These are phyloP conservation scores for Protomyctophum bolini DNA, from an alignment of 2,113 vertebrate species.

Conservation along the genomic window DNA sequence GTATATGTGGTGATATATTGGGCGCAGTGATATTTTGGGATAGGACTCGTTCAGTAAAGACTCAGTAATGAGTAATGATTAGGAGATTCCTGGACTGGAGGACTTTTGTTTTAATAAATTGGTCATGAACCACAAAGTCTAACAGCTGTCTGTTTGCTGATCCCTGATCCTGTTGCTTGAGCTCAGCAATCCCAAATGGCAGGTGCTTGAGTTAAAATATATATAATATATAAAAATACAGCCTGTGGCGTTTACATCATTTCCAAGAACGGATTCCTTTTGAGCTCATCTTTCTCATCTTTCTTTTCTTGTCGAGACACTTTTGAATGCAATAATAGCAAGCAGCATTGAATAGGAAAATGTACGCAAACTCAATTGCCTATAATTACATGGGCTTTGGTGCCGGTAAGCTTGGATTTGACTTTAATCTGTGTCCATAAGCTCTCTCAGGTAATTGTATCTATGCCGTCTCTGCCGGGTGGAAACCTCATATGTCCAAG, in stretches of 20 bases:
- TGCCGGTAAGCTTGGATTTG: not conserved
- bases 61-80: too few species aligned
- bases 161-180: conserved; percentile 1
- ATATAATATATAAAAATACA: conserved; percentile 34
- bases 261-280: conserved; percentile 23
- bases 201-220: conserved; percentile 34
- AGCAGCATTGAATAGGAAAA: conserved; percentile 5
- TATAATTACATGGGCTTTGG: not conserved
- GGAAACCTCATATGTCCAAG: too few species aligned
- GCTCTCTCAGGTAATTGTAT: not conserved
- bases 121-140: not conserved
- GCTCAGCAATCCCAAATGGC: conserved; percentile 35
- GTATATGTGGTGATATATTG: too few species aligned
- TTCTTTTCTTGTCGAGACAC: not conserved
- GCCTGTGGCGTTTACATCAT: conserved; percentile 47
- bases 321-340: too few species aligned
- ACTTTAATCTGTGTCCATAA: not conserved
- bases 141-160: not conserved
- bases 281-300: conserved; percentile 27
- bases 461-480: not conserved
- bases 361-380: conserved; percentile 9
- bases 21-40: too few species aligned
- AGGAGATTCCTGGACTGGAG: too few species aligned
- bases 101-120: too few species aligned
- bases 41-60: too few species aligned